phyloP scores from a whole-genome alignment of 1,140 invertebrate genomes.

The Copidosoma floridanum region DNA sequence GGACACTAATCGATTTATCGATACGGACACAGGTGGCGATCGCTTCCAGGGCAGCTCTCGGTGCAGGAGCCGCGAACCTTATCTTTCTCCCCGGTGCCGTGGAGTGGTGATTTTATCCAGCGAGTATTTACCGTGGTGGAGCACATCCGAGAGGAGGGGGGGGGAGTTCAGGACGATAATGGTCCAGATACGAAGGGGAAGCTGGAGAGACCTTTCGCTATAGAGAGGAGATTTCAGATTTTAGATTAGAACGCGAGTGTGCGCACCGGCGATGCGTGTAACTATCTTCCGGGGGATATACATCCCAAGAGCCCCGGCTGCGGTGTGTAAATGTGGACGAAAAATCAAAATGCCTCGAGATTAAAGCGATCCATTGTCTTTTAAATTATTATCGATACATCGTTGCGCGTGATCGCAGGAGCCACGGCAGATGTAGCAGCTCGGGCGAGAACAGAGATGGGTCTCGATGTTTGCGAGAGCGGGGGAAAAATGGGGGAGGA shows the following conservation, averaged over 20 bases:
- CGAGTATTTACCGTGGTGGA: slow-evolving; percentile 23
- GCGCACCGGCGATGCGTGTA: slow-evolving; percentile 7
- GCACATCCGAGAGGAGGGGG: no score
- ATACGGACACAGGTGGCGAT: slow-evolving; percentile 8
- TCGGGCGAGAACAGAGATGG: background rate
- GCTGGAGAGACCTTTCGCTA: no score
- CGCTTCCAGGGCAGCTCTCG: background rate
- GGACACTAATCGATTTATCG: slow-evolving; percentile 25
- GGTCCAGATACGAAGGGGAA: background rate
- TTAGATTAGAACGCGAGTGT: slow-evolving; percentile 5
- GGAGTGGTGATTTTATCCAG: slow-evolving; percentile 37
- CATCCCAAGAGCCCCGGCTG: no score
- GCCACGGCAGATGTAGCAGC: background rate
- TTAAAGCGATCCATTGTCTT: slow-evolving; percentile 26
- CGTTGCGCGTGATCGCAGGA: slow-evolving; percentile 4
- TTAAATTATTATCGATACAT: slow-evolving; percentile 24
- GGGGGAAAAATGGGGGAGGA: background rate
- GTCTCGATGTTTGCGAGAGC: slow-evolving; percentile 6
- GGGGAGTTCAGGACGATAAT: slow-evolving; percentile 23
- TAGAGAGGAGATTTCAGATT: slow-evolving; percentile 19
- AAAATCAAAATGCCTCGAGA: slow-evolving; percentile 8
- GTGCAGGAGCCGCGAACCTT: slow-evolving; percentile 9
- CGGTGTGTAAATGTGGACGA: background rate
- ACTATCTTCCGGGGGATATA: slow-evolving; percentile 3
- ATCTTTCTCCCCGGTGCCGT: slow-evolving; percentile 17